Conservation (phyloP, 2,888 invertebrate genomes). For the Hyposoter didymator region DNA sequence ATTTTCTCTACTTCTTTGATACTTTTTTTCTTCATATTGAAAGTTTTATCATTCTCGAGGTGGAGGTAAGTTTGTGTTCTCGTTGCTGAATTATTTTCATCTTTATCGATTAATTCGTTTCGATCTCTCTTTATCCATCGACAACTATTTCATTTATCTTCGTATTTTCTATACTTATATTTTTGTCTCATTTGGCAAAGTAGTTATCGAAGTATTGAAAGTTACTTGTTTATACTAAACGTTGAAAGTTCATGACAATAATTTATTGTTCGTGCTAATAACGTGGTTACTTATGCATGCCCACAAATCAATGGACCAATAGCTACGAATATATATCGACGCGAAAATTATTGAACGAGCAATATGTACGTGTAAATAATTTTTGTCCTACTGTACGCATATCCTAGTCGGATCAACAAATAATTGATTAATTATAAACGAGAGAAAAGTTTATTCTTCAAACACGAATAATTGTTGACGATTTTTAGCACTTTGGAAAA, state of each 20-base stretch:
- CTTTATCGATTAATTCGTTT: neutral
- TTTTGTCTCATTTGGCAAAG: neutral
- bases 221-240: neutral
- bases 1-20: neutral
- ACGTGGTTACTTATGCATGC: conserved; percentile 46
- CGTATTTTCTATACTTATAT: neutral
- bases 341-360: conserved; percentile 49
- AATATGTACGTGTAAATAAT: conserved; percentile 55
- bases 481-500: conserved; percentile 38
- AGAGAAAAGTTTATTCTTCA: conserved; percentile 33
- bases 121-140: neutral
- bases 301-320: conserved; percentile 61
- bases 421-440: neutral
- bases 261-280: conserved; percentile 52
- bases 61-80: conserved; percentile 50
- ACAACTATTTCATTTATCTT: neutral
- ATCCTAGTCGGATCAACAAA: conserved; percentile 20
- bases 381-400: conserved; percentile 19
- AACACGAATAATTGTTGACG: conserved; percentile 41
- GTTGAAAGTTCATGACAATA: conserved; percentile 55
- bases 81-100: neutral
- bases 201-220: no score
- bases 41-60: conserved; percentile 2
- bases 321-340: conserved; percentile 52
- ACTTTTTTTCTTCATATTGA: neutral